Percentiles rank a stretch among this genome's conserved stretches.
phyloP scores from a whole-genome alignment of 2,888 invertebrate genomes.

The Trichopoda pennipes region DNA sequence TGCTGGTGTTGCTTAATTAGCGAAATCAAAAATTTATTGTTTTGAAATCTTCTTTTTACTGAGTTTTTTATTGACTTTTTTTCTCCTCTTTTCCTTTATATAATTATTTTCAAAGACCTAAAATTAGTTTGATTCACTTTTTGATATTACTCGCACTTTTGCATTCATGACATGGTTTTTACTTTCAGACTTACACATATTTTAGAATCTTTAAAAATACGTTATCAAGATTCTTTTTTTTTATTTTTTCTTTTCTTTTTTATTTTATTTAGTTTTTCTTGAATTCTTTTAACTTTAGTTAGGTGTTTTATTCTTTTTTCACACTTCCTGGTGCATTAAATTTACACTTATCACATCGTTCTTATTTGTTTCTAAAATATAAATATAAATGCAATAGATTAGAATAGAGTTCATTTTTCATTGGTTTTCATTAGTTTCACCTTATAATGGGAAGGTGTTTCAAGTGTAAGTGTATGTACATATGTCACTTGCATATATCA shows the following conservation, averaged over 20 bases:
- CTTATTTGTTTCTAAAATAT: constrained; percentile 31
- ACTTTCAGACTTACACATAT: background rate
- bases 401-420: no score
- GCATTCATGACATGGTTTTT: background rate
- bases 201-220: background rate
- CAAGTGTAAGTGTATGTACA: no score
- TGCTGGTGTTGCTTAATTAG: background rate
- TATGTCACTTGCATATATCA: no score
- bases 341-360: constrained; percentile 55
- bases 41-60: background rate
- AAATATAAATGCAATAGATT: no score
- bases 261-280: background rate
- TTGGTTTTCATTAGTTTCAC: no score
- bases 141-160: background rate
- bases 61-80: background rate
- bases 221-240: background rate
- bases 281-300: background rate
- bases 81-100: background rate
- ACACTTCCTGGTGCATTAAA: background rate
- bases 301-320: no score
- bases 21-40: background rate
- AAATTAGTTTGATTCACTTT: constrained; percentile 6
- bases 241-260: background rate
- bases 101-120: constrained; percentile 33
- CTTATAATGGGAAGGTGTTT: no score